Evolutionary conservation across 2,113 vertebrate species (phyloP).

Genomic region (Sinosuthora webbiana): DNA sequence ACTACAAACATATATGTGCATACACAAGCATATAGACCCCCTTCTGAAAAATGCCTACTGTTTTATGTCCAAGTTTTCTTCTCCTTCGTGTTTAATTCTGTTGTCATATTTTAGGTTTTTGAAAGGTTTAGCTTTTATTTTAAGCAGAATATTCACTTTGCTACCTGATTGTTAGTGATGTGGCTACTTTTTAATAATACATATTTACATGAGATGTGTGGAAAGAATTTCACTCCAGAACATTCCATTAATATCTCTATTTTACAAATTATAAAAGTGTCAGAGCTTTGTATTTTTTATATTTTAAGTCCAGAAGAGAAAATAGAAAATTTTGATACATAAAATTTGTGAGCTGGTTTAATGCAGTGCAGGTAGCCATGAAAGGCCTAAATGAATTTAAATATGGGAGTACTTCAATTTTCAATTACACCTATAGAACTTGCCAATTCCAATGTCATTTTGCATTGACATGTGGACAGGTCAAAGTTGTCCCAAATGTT

Average conservation of each 20-base stretch:
- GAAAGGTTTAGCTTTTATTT: not conserved
- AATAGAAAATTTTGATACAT: not conserved
- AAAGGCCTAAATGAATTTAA: conserved; percentile 10
- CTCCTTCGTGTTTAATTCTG: not conserved
- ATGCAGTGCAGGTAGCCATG: not conserved
- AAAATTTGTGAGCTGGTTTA: not conserved
- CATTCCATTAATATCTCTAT: not conserved
- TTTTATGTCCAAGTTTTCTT: not conserved
- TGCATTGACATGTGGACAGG: not conserved
- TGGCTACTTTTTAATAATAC: not conserved
- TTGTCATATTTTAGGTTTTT: not conserved
- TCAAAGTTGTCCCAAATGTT: not conserved
- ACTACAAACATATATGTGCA: not conserved
- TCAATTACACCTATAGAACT: not conserved
- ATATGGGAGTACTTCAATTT: not conserved
- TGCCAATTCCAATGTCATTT: not conserved
- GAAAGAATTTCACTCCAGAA: not conserved
- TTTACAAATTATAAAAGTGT: not conserved
- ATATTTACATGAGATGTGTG: not conserved
- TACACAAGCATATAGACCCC: accelerated
- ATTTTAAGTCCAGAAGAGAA: not conserved
- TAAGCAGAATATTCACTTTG: not conserved
- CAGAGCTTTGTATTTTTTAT: not conserved
- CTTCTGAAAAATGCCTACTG: not conserved
- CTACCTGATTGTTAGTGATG: not conserved